Base-by-base conservation (phyloP, 2,113 vertebrate species). In the Butastur rufipennis region DNA sequence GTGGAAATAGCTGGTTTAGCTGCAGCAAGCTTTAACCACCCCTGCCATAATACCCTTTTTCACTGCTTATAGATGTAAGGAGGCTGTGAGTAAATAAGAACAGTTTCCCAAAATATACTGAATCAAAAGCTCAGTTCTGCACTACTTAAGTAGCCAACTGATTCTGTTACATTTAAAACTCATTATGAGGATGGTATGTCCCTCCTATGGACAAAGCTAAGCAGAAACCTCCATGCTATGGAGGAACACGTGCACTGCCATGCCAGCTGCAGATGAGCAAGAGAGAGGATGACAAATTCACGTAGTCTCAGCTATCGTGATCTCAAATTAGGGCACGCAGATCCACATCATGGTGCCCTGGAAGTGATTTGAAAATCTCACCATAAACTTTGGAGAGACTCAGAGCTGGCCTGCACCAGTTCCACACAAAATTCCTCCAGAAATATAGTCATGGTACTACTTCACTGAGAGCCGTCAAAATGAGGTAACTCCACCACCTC, bases 251-350 rank as follows among this genome's bases (percentile, higher is more conserved):
- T 75, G 70, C 50, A 52, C 36, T 63, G 52, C 36, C 67, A 50
- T 2, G 13, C 42, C 77, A 88, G 59, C 65, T 13, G 3, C 20
- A 27, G 38, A 59, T 47, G 3, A 81, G n/a, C 21, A 77, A 0
- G 2, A 40, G 23, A 67, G 29, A 63, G 7, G 62, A 43, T 11
- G 43, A 65, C 0, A 12, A 74, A 80, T 27, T 75, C 61, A 52
- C 0, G 1, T 1, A 25, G 52, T 34, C 32, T 87, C 45, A 59
- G 22, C 13, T 58, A 36, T 7, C 8, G 5, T 10, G 4, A 16
- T 59, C 53, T 53, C 71, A 61, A 88, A 62, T 48, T 7, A 68
- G 48, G 63, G 34, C 56, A 43, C 3, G 20, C 9, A 82, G 34
- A 86, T 47, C 38, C 45, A 72, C 8, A 10, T 2, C 2, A 5